Evolutionary conservation across 2,797 vertebrate genomes (phyloP).

Genomic region (Neosalanx taihuensis): DNA sequence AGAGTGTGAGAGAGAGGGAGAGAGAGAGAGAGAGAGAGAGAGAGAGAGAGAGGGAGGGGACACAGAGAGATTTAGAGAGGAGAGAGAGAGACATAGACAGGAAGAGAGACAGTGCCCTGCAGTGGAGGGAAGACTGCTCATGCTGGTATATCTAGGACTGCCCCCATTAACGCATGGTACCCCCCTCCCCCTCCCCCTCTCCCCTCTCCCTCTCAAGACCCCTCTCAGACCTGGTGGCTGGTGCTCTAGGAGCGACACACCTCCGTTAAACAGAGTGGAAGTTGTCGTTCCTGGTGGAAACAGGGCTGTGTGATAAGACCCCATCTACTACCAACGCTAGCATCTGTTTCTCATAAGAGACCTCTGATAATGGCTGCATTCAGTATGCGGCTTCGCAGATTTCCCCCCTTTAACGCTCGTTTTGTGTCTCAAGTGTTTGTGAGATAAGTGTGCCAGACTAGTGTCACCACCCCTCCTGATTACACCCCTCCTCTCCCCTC

Average conservation of each 20-base stretch:
- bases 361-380: neutral
- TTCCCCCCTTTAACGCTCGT: neutral
- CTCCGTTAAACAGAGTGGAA: too few species aligned
- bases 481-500: neutral
- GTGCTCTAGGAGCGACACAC: neutral
- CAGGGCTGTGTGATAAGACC: neutral
- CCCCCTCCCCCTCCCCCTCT: neutral
- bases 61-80: too few species aligned
- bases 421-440: constrained; percentile 17
- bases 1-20: too few species aligned
- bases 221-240: neutral
- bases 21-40: too few species aligned
- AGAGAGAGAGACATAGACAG: too few species aligned
- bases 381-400: neutral
- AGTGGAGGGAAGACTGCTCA: too few species aligned
- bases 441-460: constrained; percentile 9
- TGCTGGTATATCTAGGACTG: too few species aligned
- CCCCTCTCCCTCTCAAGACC: neutral
- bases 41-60: too few species aligned
- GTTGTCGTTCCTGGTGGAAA: too few species aligned
- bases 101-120: too few species aligned
- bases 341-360: neutral
- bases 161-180: too few species aligned
- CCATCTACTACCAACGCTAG: neutral
- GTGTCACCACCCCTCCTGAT: constrained; percentile 8